Evolutionary conservation across 1,140 invertebrate species (phyloP), one percentile per base, ranked within the genome.

Genomic region (Ips typographus): DNA sequence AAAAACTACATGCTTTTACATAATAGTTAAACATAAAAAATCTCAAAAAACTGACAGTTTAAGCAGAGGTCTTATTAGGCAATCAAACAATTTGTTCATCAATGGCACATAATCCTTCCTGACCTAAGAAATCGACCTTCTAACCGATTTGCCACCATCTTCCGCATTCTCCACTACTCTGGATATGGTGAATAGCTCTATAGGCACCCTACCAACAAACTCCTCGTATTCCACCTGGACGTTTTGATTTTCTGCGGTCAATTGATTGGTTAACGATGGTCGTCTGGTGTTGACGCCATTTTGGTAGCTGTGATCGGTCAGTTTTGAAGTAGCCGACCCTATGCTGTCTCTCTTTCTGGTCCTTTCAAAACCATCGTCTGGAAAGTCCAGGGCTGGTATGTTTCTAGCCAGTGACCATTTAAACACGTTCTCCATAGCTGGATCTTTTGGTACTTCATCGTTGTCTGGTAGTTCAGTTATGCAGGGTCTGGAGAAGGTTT

Each of bases 171-270:
- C 66, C 4, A 79, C 72, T 68, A 76, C 72, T 71, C 75, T 79
- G 56, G 76, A 78, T 6, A 83, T 74, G 6, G 82, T 81, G 65
- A 83, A 83, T 40, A 83, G 74, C 71, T 82, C 81, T 1, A 83
- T 67, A 3, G 82, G 82, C 1, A 83, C 81, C 41, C 81, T 76
- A n/a, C 74, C 71, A 2, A 77, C 71, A 70, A 80, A 80, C 43
- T 80, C 80, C 8, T 74, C 74, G 22, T 74, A 73, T 39, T 55
- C 57, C n/a, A 6, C 41, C 2, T 47, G 5, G 8, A 39, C 41
- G n/a, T 68, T 62, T 59, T 72, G 65, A 55, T 67, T 57, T 43
- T 61, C 58, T 47, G 22, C n/a, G 1, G 38, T 68, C 41, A 70
- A 70, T 2, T 65, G 68, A 40, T 68, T 67, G 40, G n/a, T 68